Conservation (phyloP, 2,113 vertebrate genomes). For the Corythoichthys haematopterus region DNA sequence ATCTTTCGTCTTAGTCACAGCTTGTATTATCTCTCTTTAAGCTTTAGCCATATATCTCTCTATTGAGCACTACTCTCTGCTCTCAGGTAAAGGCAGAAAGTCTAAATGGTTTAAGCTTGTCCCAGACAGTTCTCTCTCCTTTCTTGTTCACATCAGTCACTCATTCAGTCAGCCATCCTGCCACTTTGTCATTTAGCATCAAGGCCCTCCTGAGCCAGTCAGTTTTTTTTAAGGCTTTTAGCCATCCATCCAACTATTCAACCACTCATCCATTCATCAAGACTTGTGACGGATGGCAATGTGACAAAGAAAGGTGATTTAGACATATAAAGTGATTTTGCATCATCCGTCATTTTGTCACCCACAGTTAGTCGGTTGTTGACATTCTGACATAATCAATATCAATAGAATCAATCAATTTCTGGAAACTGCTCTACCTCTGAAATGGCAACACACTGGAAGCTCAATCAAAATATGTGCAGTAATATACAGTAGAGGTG, state of each 20-base stretch:
- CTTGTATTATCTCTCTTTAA: slow-evolving; percentile 13
- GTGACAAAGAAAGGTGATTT: not conserved
- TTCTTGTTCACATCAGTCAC: slow-evolving; percentile 30
- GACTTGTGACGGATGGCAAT: not conserved
- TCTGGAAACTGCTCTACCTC: not conserved
- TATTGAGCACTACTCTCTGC: slow-evolving; percentile 12
- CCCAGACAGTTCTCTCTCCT: slow-evolving; percentile 15
- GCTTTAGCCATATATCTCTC: slow-evolving; percentile 8
- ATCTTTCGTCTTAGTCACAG: slow-evolving; percentile 2
- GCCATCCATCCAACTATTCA: slow-evolving; percentile 7
- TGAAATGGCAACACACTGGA: too few species aligned
- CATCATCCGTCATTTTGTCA: slow-evolving; percentile 1
- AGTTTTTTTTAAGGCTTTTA: slow-evolving; percentile 32
- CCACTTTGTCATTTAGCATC: slow-evolving; percentile 27
- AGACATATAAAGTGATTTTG: not conserved
- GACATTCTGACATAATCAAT: not conserved
- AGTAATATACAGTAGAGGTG: too few species aligned
- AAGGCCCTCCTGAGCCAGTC: slow-evolving; percentile 7
- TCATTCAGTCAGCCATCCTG: slow-evolving; percentile 18
- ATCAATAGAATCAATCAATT: not conserved
- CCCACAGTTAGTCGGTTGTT: not conserved
- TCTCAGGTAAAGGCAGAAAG: slow-evolving; percentile 30
- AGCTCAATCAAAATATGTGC: too few species aligned
- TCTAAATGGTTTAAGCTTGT: slow-evolving; percentile 21
- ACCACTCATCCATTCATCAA: not conserved